Evolutionary conservation across 2,797 vertebrate genomes (phyloP).

Genomic region (Acanthurus lineatus): DNA sequence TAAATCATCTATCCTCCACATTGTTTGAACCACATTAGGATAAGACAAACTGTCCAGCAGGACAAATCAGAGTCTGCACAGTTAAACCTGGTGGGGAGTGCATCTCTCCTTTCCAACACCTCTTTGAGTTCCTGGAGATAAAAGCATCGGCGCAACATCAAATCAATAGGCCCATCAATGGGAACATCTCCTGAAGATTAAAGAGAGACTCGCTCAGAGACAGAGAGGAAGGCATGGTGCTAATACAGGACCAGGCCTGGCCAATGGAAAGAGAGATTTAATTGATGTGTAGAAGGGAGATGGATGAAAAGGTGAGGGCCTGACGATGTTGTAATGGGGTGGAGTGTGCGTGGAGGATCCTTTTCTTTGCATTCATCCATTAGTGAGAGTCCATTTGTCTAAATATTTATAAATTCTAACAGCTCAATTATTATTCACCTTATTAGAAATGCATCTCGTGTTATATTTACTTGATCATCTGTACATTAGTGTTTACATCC

Average conservation of each 20-base stretch:
- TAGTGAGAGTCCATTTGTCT: constrained; percentile 43
- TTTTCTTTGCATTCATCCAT: constrained; percentile 51
- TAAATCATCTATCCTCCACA: neutral
- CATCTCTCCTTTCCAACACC: constrained; percentile 53
- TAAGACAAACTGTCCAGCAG: constrained; percentile 4
- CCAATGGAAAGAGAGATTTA: constrained; percentile 76
- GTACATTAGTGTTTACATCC: constrained; percentile 16
- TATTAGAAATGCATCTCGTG: constrained; percentile 11
- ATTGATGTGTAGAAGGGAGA: constrained; percentile 77
- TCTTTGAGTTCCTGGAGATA: constrained; percentile 85
- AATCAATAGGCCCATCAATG: constrained; percentile 88
- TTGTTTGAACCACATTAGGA: neutral
- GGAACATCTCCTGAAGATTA: constrained; percentile 87
- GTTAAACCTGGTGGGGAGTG: constrained; percentile 58
- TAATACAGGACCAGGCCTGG: constrained; percentile 75
- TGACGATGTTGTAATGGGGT: constrained; percentile 49
- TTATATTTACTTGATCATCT: constrained; percentile 15
- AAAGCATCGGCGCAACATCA: constrained; percentile 86
- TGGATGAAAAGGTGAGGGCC: constrained; percentile 68
- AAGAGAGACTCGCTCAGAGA: constrained; percentile 79
- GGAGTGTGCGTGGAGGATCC: constrained; percentile 9
- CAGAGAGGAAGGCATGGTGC: constrained; percentile 57
- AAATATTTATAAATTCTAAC: constrained; percentile 30
- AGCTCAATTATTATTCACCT: constrained; percentile 10
- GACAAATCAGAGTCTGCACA: constrained; percentile 8